Percentiles rank a stretch among this genome's conserved stretches.
These are phyloP conservation scores for Apodemia zela DNA, from an alignment of 2,888 invertebrate species.

Conservation along the genomic window DNA sequence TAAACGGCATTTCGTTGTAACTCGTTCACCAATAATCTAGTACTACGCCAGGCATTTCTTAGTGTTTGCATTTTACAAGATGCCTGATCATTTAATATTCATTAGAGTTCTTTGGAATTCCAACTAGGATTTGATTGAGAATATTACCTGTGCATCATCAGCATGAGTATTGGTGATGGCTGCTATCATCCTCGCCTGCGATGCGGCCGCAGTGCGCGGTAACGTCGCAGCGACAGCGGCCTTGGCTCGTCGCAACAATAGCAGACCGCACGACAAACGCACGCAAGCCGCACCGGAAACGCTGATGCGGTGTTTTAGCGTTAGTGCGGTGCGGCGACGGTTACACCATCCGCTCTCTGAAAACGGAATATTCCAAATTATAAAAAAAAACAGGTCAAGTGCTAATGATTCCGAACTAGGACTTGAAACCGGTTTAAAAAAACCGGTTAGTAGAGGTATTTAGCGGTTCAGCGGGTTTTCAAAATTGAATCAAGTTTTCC, in stretches of 20 bases:
- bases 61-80: no score
- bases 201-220: slow-evolving; percentile 28
- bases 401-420: no score
- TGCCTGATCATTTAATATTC: no score
- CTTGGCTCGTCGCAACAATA: slow-evolving; percentile 38
- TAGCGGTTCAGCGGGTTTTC: no score
- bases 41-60: no score
- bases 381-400: no score
- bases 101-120: no score
- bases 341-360: slow-evolving; percentile 23
- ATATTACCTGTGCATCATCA: slow-evolving; percentile 41
- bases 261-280: slow-evolving; percentile 27
- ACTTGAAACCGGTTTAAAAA: no score
- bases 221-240: slow-evolving; percentile 30
- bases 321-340: slow-evolving; percentile 33
- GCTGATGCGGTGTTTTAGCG: slow-evolving; percentile 21
- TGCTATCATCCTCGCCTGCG: slow-evolving; percentile 26
- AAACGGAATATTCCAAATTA: neutral
- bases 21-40: no score
- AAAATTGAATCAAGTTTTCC: no score
- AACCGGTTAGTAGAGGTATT: no score
- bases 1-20: no score
- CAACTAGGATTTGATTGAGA: neutral
- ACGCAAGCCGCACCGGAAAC: slow-evolving; percentile 15
- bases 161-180: slow-evolving; percentile 31